Evolutionary conservation across 2,888 invertebrate genomes (phyloP), one percentile per base, ranked within the genome.

Genomic region (Agonopterix arenella): DNA sequence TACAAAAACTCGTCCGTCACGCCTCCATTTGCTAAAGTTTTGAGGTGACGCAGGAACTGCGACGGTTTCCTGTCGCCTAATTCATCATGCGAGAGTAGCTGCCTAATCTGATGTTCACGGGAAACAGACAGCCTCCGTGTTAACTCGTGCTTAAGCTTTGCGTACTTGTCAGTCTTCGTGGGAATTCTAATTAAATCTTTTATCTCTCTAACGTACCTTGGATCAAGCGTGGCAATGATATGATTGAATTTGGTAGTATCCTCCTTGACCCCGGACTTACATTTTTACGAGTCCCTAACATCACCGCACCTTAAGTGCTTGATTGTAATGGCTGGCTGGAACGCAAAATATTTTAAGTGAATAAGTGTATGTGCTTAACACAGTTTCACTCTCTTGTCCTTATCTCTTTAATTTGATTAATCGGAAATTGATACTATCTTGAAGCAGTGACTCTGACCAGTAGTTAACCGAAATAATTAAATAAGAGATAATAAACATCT

Each of bases 21-120:
- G 4, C 36, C 36, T 8, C n/a, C 38, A 5, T 7, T 13, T 8
- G 46, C 46, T 16, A 46, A 8, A 8, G 11, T 10, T 9, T n/a
- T 11, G n/a, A 46, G 40, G 10, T 40, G 40, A 11, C 43, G 47
- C 13, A 47, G 36, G 36, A 47, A 43, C 36, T 47, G 47, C 43
- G 47, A 47, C 8, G 47, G 47, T 11, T 43, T 42, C 5, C 43
- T 5, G 18, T 47, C 47, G 13, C 47, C 47, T 5, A 47, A 7
- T 11, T 47, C 47, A 1, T 47, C 43, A 4, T 10, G 11, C 11
- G 8, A 11, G 1, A 47, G 47, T 7, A 47, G 2, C 28, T 43
- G 47, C 4, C 36, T 10, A 4, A 47, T 42, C n/a, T 43, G 10
- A 36, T 47, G 18, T 11, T 47, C 47, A 4, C 43, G 28, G 3